These are phyloP conservation scores for Battus philenor DNA, from an alignment of 1,140 invertebrate species.

Conservation along the genomic window DNA sequence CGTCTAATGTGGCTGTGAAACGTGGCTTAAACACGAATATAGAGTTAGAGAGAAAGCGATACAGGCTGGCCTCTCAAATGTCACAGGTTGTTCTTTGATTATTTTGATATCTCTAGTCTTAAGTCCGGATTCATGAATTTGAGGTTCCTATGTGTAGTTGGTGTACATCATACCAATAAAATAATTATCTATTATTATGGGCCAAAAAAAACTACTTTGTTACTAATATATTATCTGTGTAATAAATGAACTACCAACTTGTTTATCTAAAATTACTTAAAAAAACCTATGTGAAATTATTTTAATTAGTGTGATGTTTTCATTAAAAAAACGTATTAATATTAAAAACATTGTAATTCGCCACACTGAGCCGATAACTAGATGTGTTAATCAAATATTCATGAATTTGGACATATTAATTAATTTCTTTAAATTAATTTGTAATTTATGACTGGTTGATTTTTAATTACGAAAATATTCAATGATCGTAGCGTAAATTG, in stretches of 20 bases:
- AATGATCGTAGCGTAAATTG: slow-evolving; percentile 6
- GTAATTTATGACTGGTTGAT: no score
- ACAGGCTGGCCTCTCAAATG: slow-evolving; percentile 45
- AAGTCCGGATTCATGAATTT: slow-evolving; percentile 12
- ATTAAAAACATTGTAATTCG: not conserved
- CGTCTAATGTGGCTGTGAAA: slow-evolving; percentile 54
- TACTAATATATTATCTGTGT: no score
- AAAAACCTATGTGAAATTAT: not conserved
- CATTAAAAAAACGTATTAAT: not conserved
- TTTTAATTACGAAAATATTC: not conserved
- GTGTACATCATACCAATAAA: no score
- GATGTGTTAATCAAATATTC: slow-evolving; percentile 2
- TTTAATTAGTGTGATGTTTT: not conserved
- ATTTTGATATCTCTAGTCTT: slow-evolving; percentile 27
- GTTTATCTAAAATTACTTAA: no score
- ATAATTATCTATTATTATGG: no score
- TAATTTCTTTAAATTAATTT: not conserved
- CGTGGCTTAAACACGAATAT: slow-evolving; percentile 40
- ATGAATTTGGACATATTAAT: slow-evolving; percentile 6
- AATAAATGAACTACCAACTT: no score
- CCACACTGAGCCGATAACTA: not conserved
- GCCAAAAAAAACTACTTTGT: slow-evolving; percentile 1
- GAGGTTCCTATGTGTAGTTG: slow-evolving; percentile 8
- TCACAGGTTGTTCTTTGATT: slow-evolving; percentile 63
- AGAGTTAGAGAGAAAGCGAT: slow-evolving; percentile 57